Conservation (phyloP, 2,797 vertebrate species). For the Meda fulgida region DNA sequence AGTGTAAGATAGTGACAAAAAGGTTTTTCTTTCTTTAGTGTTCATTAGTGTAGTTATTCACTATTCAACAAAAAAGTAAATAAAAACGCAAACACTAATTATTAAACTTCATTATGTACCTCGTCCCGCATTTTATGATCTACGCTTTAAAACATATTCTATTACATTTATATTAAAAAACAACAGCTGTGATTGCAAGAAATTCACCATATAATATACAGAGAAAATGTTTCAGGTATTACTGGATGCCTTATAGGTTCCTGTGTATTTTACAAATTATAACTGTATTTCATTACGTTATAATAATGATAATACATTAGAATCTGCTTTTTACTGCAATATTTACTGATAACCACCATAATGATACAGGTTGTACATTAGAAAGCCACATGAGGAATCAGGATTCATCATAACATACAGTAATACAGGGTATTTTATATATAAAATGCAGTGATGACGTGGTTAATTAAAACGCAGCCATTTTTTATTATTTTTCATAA, state of each 20-base stretch:
- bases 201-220: not conserved
- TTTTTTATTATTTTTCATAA: conserved; percentile 14
- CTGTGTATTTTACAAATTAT: not conserved
- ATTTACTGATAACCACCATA: not conserved
- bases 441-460: conserved; percentile 47
- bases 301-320: not conserved
- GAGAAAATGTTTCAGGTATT: not conserved
- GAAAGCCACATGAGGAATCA: not conserved
- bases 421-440: not conserved
- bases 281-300: not conserved
- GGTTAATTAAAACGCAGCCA: conserved; percentile 51
- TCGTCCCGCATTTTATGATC: not conserved
- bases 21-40: not conserved
- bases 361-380: not conserved
- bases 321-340: not conserved
- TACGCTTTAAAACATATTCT: not conserved
- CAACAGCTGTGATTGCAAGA: not conserved
- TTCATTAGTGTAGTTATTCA: not conserved
- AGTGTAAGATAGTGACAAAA: not conserved
- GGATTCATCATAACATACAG: not conserved
- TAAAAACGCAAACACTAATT: not conserved
- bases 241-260: not conserved
- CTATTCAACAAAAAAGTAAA: not conserved
- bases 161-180: not conserved
- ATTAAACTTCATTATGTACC: not conserved